Evolutionary conservation across 2,797 vertebrate genomes (phyloP), one percentile per base, ranked within the genome.

Genomic region (Erpetoichthys calabaricus): DNA sequence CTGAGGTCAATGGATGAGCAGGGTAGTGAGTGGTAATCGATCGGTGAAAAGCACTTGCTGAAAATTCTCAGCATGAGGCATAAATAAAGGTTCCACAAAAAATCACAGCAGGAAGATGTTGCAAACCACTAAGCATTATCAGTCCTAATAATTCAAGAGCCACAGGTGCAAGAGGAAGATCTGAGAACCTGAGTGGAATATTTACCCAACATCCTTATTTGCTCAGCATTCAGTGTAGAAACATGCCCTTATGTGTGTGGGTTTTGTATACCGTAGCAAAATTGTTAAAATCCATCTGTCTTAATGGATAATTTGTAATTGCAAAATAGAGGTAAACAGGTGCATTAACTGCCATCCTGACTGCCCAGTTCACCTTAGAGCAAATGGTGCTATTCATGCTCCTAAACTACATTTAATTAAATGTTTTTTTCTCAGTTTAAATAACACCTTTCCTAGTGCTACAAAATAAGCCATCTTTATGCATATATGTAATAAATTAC

Each of bases 21-120:
- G 51, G 42, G 6, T 54, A 8, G 9, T 8, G 53, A 54, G 53
- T 6, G 53, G 5, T 54, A 41, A 54, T 54, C 53, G 53, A 54
- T 42, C 44, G 7, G 53, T 42, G 41, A 42, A 54, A 54, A 54
- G 41, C 41, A 42, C 53, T 54, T 42, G n/a, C 42, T 54, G 2
- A 42, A 54, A 6, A 41, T 43, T 54, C 53, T 42, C 53, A 42
- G 41, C 53, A 54, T 54, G 53, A 42, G 53, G 53, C 44, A 54
- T 42, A 54, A 54, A 54, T 6, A 41, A 7, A 54, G 7, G 53
- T 7, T 7, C 42, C 25, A 42, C 53, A 54, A 42, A 7, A 54
- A 43, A 41, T 54, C 53, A 54, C 53, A 54, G 41, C 41, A 6
- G 41, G 53, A 25, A 25, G 25, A 54, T 42, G 44, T 8, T 7